Evolutionary conservation across 2,113 vertebrate species (phyloP), one percentile per base, ranked within the genome.

Genomic region (Riparia riparia): DNA sequence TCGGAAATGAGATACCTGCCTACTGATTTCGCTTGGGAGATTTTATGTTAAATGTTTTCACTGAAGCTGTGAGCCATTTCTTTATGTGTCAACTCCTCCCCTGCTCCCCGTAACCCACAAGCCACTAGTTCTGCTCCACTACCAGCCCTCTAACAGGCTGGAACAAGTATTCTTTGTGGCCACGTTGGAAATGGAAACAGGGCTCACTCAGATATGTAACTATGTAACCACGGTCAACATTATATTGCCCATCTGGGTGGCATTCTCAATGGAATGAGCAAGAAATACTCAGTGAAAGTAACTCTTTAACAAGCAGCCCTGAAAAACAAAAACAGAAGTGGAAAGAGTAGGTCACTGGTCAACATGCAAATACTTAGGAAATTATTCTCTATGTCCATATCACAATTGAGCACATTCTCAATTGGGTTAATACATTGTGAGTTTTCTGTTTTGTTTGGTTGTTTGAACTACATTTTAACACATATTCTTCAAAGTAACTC

Each of bases 41-140:
- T 32, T 63, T 60, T 5, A 79, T 21, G 17, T 50, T 26, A 70
- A 74, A 53, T 2, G 9, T 26, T 50, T 11, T 44, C 0, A 1
- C 73, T 74, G 26, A 72, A 85, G 26, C 14, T 47, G 47, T 5
- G 24, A 79, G 42, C 18, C n/a, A 54, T 54, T 60, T 61, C 65
- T 41, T 81, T 73, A 39, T 44, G 22, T 8, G 26, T 56, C 70
- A 91, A n/a, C n/a, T 49, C 56, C 32, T 42, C 64, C 39, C 66
- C 45, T 6, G n/a, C 31, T 47, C 24, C 16, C n/a, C 3, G 10
- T 2, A 17, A 11, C 2, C 5, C 2, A 4, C 2, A 4, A 80
- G 25, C 57, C 80, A 86, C 50, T 91, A n/a, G 18, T 12, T 72
- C 61, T 34, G 60, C 47, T 68, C 20, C 24, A 71, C 57, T 41